Evolutionary conservation across 2,888 invertebrate genomes (phyloP).

Genomic region (Epistrophe eligans): DNA sequence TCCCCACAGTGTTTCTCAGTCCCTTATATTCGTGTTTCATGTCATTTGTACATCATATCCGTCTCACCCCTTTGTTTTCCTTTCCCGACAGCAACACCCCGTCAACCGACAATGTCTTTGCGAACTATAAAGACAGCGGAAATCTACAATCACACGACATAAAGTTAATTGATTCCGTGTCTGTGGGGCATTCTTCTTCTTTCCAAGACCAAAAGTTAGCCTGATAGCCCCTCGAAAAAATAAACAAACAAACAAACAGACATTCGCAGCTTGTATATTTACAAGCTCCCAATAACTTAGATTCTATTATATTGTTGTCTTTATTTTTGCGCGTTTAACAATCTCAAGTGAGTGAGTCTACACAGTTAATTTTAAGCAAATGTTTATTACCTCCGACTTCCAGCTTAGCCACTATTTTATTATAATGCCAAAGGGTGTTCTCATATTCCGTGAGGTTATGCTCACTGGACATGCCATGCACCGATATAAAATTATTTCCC

Average conservation of each 20-base stretch:
- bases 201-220: not conserved
- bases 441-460: constrained; percentile 41
- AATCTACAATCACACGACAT: constrained; percentile 74
- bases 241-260: not conserved
- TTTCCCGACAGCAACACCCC: not conserved
- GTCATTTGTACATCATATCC: constrained; percentile 29
- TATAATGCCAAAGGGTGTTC: constrained; percentile 25
- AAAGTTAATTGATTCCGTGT: constrained; percentile 75
- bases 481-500: constrained; percentile 47
- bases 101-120: not conserved
- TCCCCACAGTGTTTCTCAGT: not conserved
- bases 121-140: constrained; percentile 43
- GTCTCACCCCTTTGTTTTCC: not conserved
- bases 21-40: not conserved
- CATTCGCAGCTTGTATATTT: not conserved
- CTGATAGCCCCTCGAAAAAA: not conserved
- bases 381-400: constrained; percentile 52
- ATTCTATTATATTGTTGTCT: constrained; percentile 62
- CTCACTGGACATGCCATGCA: constrained; percentile 62
- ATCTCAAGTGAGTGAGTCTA: constrained; percentile 58
- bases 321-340: constrained; percentile 52
- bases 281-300: constrained; percentile 40
- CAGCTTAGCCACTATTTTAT: not conserved
- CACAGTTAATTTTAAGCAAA: constrained; percentile 62
- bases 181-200: constrained; percentile 61